A percentile compares a stretch with the other conserved stretches of the same genome.
These are phyloP conservation scores for Bostrychus sinensis DNA, from an alignment of 2,113 vertebrate genomes.

Conservation along the genomic window DNA sequence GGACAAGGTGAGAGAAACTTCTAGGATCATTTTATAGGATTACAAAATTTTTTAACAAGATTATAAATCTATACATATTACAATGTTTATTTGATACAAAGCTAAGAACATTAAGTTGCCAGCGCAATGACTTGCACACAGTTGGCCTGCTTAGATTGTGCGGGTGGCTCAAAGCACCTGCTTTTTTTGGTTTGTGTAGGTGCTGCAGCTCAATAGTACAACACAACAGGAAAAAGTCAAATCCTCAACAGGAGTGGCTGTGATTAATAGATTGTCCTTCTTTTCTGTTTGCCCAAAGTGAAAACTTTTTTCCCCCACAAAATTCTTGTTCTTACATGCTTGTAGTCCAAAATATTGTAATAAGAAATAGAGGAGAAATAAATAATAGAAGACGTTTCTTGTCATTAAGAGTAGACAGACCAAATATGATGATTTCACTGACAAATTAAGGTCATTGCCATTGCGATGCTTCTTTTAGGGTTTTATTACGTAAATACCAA, in stretches of 20 bases:
- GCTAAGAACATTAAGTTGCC: neutral
- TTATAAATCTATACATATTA: neutral
- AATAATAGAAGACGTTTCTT: no score
- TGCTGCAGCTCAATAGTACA: neutral
- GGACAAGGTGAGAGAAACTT: conserved; percentile 80
- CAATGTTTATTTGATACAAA: neutral
- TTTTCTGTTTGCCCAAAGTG: no score
- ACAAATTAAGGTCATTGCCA: neutral
- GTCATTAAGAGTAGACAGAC: neutral
- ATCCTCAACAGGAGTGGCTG: neutral
- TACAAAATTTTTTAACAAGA: neutral
- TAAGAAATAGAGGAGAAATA: no score
- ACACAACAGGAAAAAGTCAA: neutral
- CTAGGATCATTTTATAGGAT: neutral
- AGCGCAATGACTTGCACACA: neutral
- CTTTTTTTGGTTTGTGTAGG: conserved; percentile 3
- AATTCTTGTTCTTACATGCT: no score
- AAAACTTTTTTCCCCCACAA: no score
- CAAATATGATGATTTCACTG: neutral
- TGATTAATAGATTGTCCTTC: neutral
- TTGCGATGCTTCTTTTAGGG: neutral
- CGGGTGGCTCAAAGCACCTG: neutral
- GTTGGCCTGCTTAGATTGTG: conserved; percentile 1
- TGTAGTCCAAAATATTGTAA: no score
- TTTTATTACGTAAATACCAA: neutral